phyloP scores from a whole-genome alignment of 2,888 invertebrate genomes.

The Bombylius discolor region DNA sequence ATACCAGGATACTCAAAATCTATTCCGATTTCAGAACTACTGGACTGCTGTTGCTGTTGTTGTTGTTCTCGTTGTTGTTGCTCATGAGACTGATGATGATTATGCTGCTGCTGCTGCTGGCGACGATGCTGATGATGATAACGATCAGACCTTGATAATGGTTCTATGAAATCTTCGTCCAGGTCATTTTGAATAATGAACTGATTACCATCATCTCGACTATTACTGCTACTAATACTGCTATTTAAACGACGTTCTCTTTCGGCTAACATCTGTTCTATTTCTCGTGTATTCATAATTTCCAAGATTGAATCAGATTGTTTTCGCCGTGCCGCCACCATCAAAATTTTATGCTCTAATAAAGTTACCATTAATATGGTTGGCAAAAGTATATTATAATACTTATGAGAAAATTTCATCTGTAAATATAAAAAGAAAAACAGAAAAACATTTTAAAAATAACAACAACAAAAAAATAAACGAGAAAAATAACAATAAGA shows the following conservation, averaged over 20 bases:
- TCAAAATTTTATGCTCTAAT: constrained; percentile 9
- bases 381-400: constrained; percentile 4
- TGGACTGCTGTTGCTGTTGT: constrained; percentile 28
- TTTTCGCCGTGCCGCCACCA: constrained; percentile 4
- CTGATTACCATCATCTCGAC: constrained; percentile 30
- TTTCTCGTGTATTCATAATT: constrained; percentile 48
- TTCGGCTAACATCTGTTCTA: constrained; percentile 43
- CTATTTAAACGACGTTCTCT: constrained; percentile 19
- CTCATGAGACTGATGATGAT: not conserved
- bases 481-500: no score
- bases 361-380: constrained; percentile 10
- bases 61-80: constrained; percentile 28
- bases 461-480: no score
- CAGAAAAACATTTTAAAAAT: not conserved
- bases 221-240: constrained; percentile 22
- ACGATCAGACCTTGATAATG: constrained; percentile 38
- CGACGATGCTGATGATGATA: constrained; percentile 31
- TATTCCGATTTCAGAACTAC: constrained; percentile 30
- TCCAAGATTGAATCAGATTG: constrained; percentile 40
- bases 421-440: constrained; percentile 6
- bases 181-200: constrained; percentile 45
- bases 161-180: constrained; percentile 40
- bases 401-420: constrained; percentile 11
- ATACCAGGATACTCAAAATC: constrained; percentile 20
- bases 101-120: constrained; percentile 19